Percentiles rank a stretch among this genome's conserved stretches.
phyloP scores from a whole-genome alignment of 2,888 invertebrate species.

The Caenorhabditis sp. region DNA sequence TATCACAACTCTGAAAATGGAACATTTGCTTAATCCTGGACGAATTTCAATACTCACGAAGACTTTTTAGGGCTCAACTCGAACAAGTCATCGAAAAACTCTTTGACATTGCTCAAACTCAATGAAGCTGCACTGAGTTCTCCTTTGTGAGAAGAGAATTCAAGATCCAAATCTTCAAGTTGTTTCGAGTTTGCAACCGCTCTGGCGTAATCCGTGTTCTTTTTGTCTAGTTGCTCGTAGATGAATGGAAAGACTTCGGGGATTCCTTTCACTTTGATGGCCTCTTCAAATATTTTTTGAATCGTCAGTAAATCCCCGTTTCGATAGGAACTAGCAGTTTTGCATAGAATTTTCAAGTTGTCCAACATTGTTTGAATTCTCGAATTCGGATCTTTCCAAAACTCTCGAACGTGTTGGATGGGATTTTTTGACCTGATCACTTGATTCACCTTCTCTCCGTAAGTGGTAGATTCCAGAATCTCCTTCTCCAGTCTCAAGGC shows the following conservation, averaged over 20 bases:
- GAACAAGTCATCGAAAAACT: constrained; percentile 26
- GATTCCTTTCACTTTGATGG: neutral
- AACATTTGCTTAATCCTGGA: too few relatives aligned
- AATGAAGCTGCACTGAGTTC: constrained; percentile 19
- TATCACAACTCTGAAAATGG: constrained; percentile 11
- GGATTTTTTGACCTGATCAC: neutral
- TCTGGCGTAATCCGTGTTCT: neutral
- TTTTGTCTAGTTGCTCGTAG: neutral
- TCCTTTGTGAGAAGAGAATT: constrained; percentile 29
- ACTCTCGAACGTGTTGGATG: neutral
- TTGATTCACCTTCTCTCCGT: neutral
- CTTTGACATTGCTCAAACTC: constrained; percentile 8
- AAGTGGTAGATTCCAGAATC: neutral
- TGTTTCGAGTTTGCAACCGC: neutral
- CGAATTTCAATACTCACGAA: neutral
- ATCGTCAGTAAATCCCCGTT: neutral
- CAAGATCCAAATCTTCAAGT: constrained; percentile 11
- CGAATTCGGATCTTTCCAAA: neutral
- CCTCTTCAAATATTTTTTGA: constrained; percentile 5
- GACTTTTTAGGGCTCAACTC: constrained; percentile 4
- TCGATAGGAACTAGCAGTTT: neutral
- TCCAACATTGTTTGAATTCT: neutral
- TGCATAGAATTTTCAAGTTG: neutral
- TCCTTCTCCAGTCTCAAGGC: neutral
- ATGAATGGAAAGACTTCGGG: constrained; percentile 20